These are phyloP conservation scores for Neosilurus hyrtlii DNA, from an alignment of 2,797 vertebrate species.

Conservation along the genomic window DNA sequence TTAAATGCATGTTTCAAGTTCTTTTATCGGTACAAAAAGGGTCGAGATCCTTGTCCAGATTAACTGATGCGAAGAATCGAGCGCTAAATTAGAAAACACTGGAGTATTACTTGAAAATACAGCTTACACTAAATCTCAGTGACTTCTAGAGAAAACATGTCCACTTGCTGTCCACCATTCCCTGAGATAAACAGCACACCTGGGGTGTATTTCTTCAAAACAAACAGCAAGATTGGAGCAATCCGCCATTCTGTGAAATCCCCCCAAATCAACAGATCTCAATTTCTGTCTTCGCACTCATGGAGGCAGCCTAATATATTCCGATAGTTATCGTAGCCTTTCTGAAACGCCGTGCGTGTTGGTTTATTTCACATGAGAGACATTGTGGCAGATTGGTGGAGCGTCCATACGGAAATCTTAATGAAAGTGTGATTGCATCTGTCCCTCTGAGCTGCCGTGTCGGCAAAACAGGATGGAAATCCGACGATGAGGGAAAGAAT, in stretches of 20 bases:
- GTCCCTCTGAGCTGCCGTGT: conserved; percentile 25
- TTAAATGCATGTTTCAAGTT: not conserved
- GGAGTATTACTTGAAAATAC: not conserved
- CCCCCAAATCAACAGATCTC: conserved; percentile 14
- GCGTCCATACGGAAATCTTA: conserved; percentile 1
- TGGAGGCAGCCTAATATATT: conserved; percentile 53
- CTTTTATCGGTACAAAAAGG: not conserved
- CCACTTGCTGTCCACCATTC: not conserved
- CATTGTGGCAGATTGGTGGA: conserved; percentile 32
- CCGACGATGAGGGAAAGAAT: not conserved
- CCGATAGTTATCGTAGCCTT: conserved; percentile 57
- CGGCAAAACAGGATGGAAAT: not conserved
- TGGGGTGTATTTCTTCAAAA: not conserved
- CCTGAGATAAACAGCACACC: not conserved
- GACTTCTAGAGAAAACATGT: not conserved
- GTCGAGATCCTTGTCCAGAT: not conserved
- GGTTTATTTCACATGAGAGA: conserved; percentile 51
- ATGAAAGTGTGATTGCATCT: conserved; percentile 48
- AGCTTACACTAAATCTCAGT: not conserved
- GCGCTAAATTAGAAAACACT: not conserved
- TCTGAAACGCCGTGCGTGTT: not conserved
- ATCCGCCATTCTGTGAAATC: not conserved
- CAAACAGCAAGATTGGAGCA: not conserved
- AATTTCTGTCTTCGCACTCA: not conserved
- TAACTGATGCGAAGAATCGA: not conserved